phyloP scores from a whole-genome alignment of 2,113 vertebrate genomes.

The Carassius auratus region DNA sequence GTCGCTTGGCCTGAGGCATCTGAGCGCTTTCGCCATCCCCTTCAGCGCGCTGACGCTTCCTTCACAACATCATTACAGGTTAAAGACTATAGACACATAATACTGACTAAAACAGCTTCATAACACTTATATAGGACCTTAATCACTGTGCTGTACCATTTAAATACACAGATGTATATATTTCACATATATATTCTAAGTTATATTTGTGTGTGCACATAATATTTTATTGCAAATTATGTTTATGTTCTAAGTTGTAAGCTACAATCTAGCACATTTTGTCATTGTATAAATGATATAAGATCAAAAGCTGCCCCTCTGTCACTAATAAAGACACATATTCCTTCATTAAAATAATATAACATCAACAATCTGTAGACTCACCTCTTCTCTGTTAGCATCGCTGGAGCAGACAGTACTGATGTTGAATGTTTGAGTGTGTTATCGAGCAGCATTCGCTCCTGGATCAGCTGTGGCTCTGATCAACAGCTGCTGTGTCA shows the following conservation, averaged over 20 bases:
- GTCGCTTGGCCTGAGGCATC: conserved; percentile 85
- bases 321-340: background rate
- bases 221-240: no score
- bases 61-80: conserved; percentile 55
- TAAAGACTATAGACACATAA: background rate
- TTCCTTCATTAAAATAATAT: no score
- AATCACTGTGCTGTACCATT: background rate
- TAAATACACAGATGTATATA: no score
- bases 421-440: background rate
- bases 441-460: background rate
- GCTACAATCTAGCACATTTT: no score
- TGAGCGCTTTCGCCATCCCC: conserved; percentile 83
- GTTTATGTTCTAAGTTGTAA: no score
- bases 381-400: conserved; percentile 80
- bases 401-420: conserved; percentile 42
- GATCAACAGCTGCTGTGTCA: conserved; percentile 19
- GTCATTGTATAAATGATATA: no score
- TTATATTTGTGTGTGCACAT: no score
- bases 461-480: background rate
- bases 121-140: background rate
- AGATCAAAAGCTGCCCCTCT: background rate
- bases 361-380: background rate
- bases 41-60: conserved; percentile 88
- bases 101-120: background rate
- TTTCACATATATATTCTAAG: no score